Evolutionary conservation across 2,113 vertebrate species (phyloP).

Genomic region (crab-eating macaque (Macaca fascicularis)): DNA sequence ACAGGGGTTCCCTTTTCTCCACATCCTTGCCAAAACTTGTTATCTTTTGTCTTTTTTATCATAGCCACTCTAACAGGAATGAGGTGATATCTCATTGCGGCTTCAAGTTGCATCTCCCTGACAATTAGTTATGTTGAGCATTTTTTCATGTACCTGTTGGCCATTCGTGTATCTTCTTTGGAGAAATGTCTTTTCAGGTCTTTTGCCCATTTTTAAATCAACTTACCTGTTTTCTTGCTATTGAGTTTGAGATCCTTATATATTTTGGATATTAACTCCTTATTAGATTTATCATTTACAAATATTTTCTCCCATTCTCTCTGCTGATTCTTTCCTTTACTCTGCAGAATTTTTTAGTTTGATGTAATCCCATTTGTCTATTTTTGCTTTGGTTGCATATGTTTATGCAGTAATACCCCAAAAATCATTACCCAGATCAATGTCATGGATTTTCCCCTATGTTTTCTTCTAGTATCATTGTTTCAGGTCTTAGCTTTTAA

Average conservation of each 20-base stretch:
- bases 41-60: neutral
- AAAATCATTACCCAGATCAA: neutral
- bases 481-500: neutral
- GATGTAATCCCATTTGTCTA: neutral
- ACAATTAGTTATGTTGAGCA: neutral
- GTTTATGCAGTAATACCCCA: neutral
- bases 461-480: neutral
- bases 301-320: neutral
- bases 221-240: neutral
- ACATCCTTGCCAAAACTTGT: neutral
- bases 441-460: neutral
- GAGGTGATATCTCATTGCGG: neutral
- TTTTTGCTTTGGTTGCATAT: neutral
- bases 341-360: neutral
- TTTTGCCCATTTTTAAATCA: neutral
- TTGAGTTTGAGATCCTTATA: neutral
- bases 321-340: neutral
- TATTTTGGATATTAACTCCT: neutral
- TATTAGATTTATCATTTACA: neutral
- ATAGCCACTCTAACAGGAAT: neutral
- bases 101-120: neutral
- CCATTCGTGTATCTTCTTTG: neutral
- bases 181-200: neutral
- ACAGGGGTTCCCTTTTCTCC: neutral
- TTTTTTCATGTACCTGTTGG: neutral